These are phyloP conservation scores for Folsomia manolachei DNA, from an alignment of 2,888 invertebrate species.

Conservation along the genomic window DNA sequence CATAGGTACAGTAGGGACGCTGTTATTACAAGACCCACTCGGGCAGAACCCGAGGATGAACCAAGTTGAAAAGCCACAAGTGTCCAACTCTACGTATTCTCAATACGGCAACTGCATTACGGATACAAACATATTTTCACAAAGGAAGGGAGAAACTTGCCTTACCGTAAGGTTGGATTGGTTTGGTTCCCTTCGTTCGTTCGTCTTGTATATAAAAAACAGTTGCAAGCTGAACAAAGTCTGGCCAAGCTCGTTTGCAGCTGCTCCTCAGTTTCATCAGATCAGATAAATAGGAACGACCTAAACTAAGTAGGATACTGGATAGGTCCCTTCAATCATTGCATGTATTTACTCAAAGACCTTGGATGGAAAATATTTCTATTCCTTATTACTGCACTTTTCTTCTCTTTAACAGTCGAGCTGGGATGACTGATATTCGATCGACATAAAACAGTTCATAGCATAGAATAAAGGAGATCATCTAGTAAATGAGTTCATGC, in stretches of 20 bases:
- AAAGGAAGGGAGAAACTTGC: background rate
- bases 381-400: background rate
- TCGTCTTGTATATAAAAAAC: background rate
- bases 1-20: background rate
- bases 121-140: background rate
- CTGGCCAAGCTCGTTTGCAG: background rate
- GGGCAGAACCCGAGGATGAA: background rate
- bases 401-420: background rate
- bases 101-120: background rate
- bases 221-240: background rate
- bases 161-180: too few species aligned
- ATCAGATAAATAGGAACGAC: background rate
- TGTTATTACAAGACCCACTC: conserved; percentile 4
- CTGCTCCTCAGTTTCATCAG: conserved; percentile 4
- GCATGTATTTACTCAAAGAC: background rate
- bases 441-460: background rate
- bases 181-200: background rate
- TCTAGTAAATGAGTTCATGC: background rate
- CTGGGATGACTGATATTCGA: background rate
- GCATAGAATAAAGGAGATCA: background rate
- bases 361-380: background rate
- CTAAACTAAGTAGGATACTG: too few species aligned
- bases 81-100: conserved; percentile 3
- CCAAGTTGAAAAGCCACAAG: conserved; percentile 26
- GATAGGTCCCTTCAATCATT: background rate